Percentiles rank a stretch among this genome's conserved stretches.
Evolutionary conservation across 1,140 invertebrate species (phyloP).

Genomic region (Cherax quadricarinatus): DNA sequence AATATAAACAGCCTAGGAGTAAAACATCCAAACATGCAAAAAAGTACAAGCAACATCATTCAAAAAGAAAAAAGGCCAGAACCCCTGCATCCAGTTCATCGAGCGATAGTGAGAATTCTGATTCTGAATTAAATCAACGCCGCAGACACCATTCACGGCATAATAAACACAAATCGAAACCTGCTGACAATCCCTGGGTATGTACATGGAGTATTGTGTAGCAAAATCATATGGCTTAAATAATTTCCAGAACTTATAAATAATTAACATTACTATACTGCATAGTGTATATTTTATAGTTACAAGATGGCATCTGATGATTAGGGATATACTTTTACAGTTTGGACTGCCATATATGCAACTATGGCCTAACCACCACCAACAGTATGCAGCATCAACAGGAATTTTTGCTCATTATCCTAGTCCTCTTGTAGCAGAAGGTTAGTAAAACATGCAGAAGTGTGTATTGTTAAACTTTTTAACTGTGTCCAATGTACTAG

Average conservation of each 20-base stretch:
- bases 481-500: too few species aligned
- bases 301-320: too few species aligned
- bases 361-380: not conserved
- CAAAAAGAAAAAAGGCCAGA: constrained; percentile 21
- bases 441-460: not conserved
- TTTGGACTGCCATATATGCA: not conserved
- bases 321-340: not conserved
- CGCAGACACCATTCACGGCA: not conserved
- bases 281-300: too few species aligned
- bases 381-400: not conserved
- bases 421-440: not conserved
- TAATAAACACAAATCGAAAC: not conserved
- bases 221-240: too few species aligned
- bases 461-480: too few species aligned
- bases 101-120: not conserved
- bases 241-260: too few species aligned
- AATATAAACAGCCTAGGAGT: not conserved
- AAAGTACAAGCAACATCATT: not conserved
- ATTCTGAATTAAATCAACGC: not conserved
- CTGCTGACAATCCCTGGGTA: not conserved
- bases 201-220: not conserved
- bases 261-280: too few species aligned
- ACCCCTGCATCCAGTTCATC: not conserved
- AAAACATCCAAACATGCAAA: not conserved
- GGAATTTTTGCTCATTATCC: not conserved